These are phyloP conservation scores for Merodon equestris DNA, from an alignment of 2,888 invertebrate genomes.

Conservation along the genomic window DNA sequence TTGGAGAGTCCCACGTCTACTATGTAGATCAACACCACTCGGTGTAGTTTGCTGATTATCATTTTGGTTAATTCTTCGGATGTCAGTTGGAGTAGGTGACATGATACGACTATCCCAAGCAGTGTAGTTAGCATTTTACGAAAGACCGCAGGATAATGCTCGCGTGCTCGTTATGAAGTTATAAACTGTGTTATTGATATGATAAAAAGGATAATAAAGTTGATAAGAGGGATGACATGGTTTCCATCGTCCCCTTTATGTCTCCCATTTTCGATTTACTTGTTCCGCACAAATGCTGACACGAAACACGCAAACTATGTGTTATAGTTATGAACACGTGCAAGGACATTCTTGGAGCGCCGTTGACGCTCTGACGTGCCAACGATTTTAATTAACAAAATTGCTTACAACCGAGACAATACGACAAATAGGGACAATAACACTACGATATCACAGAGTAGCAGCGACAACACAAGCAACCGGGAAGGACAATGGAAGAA, in stretches of 20 bases:
- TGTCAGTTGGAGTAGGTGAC: conserved; percentile 56
- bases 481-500: not conserved
- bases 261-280: not conserved
- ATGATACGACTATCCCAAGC: conserved; percentile 31
- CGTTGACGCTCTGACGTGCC: conserved; percentile 5
- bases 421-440: too few relatives aligned
- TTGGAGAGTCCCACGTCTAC: conserved; percentile 36
- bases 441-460: not conserved
- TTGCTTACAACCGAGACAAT: conserved; percentile 5
- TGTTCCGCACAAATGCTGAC: not conserved
- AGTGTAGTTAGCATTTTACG: conserved; percentile 17
- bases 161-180: conserved; percentile 58
- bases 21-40: conserved; percentile 33
- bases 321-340: not conserved
- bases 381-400: conserved; percentile 51
- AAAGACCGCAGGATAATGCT: conserved; percentile 46
- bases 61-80: conserved; percentile 50
- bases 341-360: not conserved
- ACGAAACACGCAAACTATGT: conserved; percentile 23
- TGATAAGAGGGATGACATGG: conserved; percentile 36
- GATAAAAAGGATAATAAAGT: conserved; percentile 41
- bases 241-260: not conserved
- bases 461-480: not conserved
- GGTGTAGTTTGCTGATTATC: conserved; percentile 26
- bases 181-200: conserved; percentile 53